Conservation (phyloP, 2,113 vertebrate genomes). For the Apodemus speciosus region DNA sequence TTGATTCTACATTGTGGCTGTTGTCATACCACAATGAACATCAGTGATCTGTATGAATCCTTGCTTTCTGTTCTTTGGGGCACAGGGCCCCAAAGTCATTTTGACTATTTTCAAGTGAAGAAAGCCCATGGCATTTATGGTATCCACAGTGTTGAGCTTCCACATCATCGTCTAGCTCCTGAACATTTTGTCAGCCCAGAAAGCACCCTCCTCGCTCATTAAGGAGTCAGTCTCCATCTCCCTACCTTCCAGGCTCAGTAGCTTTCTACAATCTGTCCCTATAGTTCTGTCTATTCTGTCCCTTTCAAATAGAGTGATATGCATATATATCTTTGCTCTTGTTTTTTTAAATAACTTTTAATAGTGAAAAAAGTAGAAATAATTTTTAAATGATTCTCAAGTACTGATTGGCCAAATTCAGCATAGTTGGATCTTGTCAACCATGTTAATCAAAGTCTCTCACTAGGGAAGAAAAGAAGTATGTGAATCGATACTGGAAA, state of each 20-base stretch:
- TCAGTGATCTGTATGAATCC: not conserved
- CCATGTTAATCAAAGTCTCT: not conserved
- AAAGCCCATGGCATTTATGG: not conserved
- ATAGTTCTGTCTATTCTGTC: not conserved
- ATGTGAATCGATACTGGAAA: slow-evolving; percentile 95
- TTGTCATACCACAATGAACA: not conserved
- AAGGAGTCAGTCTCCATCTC: not conserved
- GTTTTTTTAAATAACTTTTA: not conserved
- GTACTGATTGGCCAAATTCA: not conserved
- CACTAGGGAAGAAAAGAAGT: slow-evolving; percentile 89
- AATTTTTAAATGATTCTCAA: not conserved
- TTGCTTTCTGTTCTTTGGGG: not conserved
- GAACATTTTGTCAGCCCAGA: not conserved
- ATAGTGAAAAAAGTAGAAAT: not conserved
- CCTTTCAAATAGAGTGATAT: not conserved
- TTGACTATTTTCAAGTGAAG: not conserved
- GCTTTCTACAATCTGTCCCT: not conserved
- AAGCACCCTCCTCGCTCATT: not conserved
- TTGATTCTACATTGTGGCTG: not conserved
- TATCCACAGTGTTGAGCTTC: fast-evolving
- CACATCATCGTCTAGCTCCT: not conserved
- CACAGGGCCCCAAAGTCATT: no score
- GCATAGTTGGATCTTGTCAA: no score
- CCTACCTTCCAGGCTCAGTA: no score
- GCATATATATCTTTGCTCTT: not conserved